phyloP scores from a whole-genome alignment of 2,797 vertebrate species.

The Oceanodroma leucorhoa region DNA sequence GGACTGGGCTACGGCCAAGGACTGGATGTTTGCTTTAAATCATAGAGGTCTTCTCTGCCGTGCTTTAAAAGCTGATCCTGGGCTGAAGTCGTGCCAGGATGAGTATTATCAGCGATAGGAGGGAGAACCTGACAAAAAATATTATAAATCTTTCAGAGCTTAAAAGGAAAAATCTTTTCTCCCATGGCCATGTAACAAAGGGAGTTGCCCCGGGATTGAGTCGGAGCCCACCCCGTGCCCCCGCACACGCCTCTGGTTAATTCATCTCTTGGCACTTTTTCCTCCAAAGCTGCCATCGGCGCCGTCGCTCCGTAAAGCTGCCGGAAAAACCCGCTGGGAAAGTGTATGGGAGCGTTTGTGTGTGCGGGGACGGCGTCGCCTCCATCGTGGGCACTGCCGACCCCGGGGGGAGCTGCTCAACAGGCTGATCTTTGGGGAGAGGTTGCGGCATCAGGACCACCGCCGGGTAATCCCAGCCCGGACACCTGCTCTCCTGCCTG shows the following conservation, averaged over 20 bases:
- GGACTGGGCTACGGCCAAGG: not conserved
- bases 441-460: not conserved
- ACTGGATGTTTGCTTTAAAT: not conserved
- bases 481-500: not conserved
- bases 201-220: not conserved
- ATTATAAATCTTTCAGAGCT: not conserved
- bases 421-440: not conserved
- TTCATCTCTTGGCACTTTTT: not conserved
- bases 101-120: not conserved
- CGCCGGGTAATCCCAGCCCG: not conserved
- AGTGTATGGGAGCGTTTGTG: rapidly evolving
- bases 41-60: not conserved
- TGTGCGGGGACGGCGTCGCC: not conserved
- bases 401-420: not conserved
- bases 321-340: not conserved
- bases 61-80: not conserved
- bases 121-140: not conserved
- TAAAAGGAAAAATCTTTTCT: not conserved
- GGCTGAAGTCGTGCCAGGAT: not conserved
- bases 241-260: not conserved
- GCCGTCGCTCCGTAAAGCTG: rapidly evolving
- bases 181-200: not conserved
- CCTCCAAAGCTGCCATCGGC: not conserved
- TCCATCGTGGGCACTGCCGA: not conserved
- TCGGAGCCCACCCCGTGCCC: rapidly evolving